Evolutionary conservation across 1,140 invertebrate species (phyloP).

Genomic region (Nebria ingens): DNA sequence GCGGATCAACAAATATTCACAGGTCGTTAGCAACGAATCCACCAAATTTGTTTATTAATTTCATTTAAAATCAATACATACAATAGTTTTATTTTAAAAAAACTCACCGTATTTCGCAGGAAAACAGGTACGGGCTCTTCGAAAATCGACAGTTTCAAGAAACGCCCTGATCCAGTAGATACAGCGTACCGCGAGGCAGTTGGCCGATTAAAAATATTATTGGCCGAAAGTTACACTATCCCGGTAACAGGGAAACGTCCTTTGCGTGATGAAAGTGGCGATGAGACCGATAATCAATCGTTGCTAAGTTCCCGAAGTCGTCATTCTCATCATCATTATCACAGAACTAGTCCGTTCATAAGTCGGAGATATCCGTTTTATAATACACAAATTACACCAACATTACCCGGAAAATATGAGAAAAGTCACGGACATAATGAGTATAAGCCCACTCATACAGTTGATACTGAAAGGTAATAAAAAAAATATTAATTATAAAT

Average conservation of each 20-base stretch:
- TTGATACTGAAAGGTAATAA: constrained; percentile 17
- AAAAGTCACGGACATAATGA: constrained; percentile 10
- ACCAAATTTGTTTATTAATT: too few relatives aligned
- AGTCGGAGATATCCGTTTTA: constrained; percentile 33
- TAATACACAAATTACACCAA: not conserved
- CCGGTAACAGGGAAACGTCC: constrained; percentile 36
- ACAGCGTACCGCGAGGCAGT: constrained; percentile 72
- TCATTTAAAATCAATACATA: too few relatives aligned
- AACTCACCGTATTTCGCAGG: constrained; percentile 17
- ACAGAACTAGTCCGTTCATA: constrained; percentile 26
- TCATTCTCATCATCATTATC: constrained; percentile 22
- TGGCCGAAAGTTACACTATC: constrained; percentile 59
- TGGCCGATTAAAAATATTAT: constrained; percentile 58
- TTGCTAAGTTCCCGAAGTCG: constrained; percentile 28
- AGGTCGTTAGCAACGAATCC: too few relatives aligned
- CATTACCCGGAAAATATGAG: not conserved
- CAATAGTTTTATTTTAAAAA: not conserved
- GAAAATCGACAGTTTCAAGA: constrained; percentile 36
- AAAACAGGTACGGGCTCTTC: constrained; percentile 18
- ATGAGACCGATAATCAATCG: constrained; percentile 43
- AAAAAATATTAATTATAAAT: constrained; percentile 16
- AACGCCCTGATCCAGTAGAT: constrained; percentile 66
- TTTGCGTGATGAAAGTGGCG: constrained; percentile 35
- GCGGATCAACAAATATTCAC: too few relatives aligned
- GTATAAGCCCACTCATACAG: constrained; percentile 16